Evolutionary conservation across 2,113 vertebrate species (phyloP), one percentile per base, ranked within the genome.

Genomic region (Melanostigma gelatinosum): DNA sequence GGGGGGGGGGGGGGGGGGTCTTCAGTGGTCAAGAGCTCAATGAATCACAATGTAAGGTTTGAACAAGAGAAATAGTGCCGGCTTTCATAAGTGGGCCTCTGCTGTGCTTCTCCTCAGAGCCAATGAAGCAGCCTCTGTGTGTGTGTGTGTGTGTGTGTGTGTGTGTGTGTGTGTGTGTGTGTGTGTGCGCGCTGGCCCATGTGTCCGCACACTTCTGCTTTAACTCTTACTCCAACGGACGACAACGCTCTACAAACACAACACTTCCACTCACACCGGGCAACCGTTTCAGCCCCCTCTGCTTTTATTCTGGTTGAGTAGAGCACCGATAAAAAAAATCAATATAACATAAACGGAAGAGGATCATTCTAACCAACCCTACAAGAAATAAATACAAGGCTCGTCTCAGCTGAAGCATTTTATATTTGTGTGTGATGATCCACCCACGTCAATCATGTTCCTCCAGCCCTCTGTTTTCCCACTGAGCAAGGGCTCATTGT

Each of bases 361-460:
- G 16, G 4, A 29, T 16, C 20, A 36, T n/a, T 29, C 22, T 20
- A 44, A 63, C 38, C 11, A 6, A 60, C 6, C 10, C 27, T 34
- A 2, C 62, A 36, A 15, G n/a, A 11, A 40, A 67, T 55, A 20
- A 55, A 55, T 1, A 36, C 22, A 3, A n/a, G 10, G 1, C 12
- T 44, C 20, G 16, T 46, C 57, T 36, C 22, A 54, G 62, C 8
- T 8, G 29, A 15, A 62, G 22, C 11, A 24, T 76, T 38, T 15
- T 55, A 16, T 66, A 27, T 71, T 12, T 69, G 11, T 44, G 18
- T 24, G 61, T 22, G 55, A 50, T 75, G 55, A 44, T 75, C 60
- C 48, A 85, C 97, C 96, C 94, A 99, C 98, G 0, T 97, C 96
- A 13, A 99, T 96, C 97, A 99, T 99, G 18, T 96, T 98, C 91